Evolutionary conservation across 2,113 vertebrate genomes (phyloP).

Genomic region (Spilogale gracilis): DNA sequence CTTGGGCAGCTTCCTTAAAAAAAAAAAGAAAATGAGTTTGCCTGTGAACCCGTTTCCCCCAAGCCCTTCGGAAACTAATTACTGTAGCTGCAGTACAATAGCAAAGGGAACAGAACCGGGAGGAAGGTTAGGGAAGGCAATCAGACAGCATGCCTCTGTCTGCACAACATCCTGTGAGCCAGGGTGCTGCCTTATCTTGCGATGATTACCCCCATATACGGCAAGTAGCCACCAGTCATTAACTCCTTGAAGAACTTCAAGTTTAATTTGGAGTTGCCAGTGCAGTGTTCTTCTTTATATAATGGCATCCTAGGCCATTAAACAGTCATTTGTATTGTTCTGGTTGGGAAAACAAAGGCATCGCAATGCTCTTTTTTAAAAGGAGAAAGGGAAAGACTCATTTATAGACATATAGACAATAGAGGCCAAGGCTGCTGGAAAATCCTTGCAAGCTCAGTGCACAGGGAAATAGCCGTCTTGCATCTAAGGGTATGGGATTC

Average conservation of each 20-base stretch:
- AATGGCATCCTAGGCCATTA: constrained; percentile 78
- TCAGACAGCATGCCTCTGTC: constrained; percentile 68
- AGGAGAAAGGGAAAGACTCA: background rate
- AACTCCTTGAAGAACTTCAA: constrained; percentile 62
- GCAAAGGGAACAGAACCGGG: constrained; percentile 66
- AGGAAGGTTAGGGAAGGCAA: constrained; percentile 64
- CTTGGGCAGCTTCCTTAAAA: constrained; percentile 68
- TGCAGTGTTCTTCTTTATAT: constrained; percentile 36
- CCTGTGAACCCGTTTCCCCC: constrained; percentile 1
- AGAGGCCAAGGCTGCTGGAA: background rate
- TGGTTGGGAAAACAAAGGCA: constrained; percentile 31
- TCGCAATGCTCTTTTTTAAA: constrained; percentile 31
- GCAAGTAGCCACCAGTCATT: constrained; percentile 64
- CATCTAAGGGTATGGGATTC: constrained; percentile 41
- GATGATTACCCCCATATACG: constrained; percentile 63
- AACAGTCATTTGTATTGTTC: constrained; percentile 72
- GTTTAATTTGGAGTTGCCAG: constrained; percentile 69
- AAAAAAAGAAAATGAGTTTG: constrained; percentile 71
- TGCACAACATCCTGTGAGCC: constrained; percentile 64
- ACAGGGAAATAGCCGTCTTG: constrained; percentile 61
- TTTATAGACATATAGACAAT: constrained; percentile 64
- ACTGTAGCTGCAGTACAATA: constrained; percentile 12
- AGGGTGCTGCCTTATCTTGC: constrained; percentile 32
- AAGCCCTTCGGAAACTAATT: constrained; percentile 52
- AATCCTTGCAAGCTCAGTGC: constrained; percentile 5